Percentiles rank a stretch among this genome's conserved stretches.
These are phyloP conservation scores for Phrynocephalus forsythii DNA, from an alignment of 2,797 vertebrate species.

Conservation along the genomic window DNA sequence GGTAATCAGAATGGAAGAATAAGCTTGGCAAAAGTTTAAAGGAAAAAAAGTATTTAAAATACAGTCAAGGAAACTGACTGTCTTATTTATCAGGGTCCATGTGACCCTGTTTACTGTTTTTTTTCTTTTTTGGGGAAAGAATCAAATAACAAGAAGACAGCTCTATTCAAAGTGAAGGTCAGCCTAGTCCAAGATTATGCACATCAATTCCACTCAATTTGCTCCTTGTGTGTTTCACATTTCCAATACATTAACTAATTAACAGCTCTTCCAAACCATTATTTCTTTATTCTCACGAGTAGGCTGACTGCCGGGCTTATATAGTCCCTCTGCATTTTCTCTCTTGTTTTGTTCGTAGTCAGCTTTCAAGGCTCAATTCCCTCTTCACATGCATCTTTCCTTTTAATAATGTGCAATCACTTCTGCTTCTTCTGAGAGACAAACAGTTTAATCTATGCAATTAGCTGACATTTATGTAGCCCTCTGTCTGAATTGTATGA, in stretches of 20 bases:
- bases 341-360: constrained; percentile 33
- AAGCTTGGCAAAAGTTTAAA: neutral
- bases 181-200: constrained; percentile 39
- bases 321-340: constrained; percentile 6
- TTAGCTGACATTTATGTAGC: constrained; percentile 49
- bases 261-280: constrained; percentile 59
- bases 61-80: constrained; percentile 13
- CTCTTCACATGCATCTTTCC: constrained; percentile 44
- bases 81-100: constrained; percentile 2
- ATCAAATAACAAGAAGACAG: constrained; percentile 29
- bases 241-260: constrained; percentile 67
- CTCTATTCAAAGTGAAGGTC: constrained; percentile 54
- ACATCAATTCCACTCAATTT: constrained; percentile 67
- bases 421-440: constrained; percentile 48
- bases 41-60: constrained; percentile 19
- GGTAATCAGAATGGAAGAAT: constrained; percentile 14
- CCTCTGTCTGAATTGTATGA: constrained; percentile 54
- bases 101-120: constrained; percentile 16
- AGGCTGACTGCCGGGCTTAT: constrained; percentile 43
- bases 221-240: constrained; percentile 61
- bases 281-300: constrained; percentile 45
- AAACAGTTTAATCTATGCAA: constrained; percentile 55
- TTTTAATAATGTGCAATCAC: constrained; percentile 60
- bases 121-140: neutral
- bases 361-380: constrained; percentile 43